phyloP scores from a whole-genome alignment of 2,113 vertebrate genomes.

The Nicator chloris region DNA sequence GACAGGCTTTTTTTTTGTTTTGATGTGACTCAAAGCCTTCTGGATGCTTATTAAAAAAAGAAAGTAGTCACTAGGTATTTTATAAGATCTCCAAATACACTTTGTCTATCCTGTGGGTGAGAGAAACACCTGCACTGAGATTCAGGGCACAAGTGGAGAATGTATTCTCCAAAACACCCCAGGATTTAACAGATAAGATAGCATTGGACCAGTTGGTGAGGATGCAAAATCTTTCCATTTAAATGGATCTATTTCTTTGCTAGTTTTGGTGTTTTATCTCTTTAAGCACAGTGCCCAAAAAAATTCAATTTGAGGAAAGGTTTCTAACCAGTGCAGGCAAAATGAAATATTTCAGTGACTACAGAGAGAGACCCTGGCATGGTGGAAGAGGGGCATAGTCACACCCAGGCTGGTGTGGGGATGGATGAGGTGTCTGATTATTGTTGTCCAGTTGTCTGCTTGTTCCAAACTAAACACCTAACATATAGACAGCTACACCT shows the following conservation, averaged over 20 bases:
- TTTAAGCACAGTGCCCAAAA: not conserved
- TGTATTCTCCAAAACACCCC: not conserved
- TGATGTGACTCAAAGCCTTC: constrained; percentile 12
- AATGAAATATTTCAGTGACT: not conserved
- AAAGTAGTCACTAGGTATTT: constrained; percentile 16
- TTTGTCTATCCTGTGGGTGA: not conserved
- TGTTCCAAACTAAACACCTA: not conserved
- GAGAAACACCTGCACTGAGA: not conserved
- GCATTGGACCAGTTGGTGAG: not conserved
- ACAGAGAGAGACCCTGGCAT: not conserved
- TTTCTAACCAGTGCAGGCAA: not conserved
- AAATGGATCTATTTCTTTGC: not conserved
- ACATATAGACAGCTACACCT: not conserved
- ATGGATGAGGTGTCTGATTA: not conserved
- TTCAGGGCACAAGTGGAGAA: not conserved
- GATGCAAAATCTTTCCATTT: not conserved
- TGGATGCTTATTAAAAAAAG: not conserved
- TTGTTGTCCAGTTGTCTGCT: not conserved
- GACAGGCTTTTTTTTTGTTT: constrained; percentile 38
- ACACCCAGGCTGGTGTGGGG: not conserved
- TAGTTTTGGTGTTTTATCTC: not conserved
- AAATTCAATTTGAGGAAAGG: not conserved
- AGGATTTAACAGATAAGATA: not conserved
- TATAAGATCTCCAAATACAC: not conserved
- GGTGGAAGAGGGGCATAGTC: not conserved